A percentile compares a stretch with the other conserved stretches of the same genome.
Evolutionary conservation across 2,888 invertebrate genomes (phyloP).

Genomic region (Leptarthrus brevirostris): DNA sequence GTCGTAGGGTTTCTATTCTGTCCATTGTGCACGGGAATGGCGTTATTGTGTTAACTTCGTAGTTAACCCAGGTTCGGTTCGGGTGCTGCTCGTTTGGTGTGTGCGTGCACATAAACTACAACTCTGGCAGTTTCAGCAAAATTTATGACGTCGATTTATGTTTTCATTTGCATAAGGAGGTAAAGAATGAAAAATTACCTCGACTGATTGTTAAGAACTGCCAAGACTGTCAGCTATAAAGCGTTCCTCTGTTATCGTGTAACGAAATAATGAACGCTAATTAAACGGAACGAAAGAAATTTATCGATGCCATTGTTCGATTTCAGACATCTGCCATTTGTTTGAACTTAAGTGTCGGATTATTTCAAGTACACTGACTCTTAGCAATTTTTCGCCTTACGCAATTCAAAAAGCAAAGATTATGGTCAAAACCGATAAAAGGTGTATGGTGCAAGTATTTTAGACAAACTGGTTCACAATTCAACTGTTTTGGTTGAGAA

Average conservation of each 20-base stretch:
- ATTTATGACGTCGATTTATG: slow-evolving; percentile 51
- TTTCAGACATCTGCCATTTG: slow-evolving; percentile 45
- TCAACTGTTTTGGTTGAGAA: too few species aligned
- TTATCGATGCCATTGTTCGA: slow-evolving; percentile 46
- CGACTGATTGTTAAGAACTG: slow-evolving; percentile 49
- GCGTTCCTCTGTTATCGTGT: slow-evolving; percentile 27
- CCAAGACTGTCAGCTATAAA: slow-evolving; percentile 42
- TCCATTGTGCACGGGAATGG: slow-evolving; percentile 2
- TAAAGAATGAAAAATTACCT: slow-evolving; percentile 49
- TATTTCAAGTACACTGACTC: not conserved
- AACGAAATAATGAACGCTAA: slow-evolving; percentile 51
- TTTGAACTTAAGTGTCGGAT: slow-evolving; percentile 28
- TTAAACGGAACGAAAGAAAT: slow-evolving; percentile 50
- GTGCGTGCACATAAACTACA: slow-evolving; percentile 28
- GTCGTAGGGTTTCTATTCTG: not conserved
- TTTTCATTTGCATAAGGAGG: slow-evolving; percentile 51
- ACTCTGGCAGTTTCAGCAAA: slow-evolving; percentile 20
- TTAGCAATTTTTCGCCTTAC: too few species aligned
- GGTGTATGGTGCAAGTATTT: too few species aligned
- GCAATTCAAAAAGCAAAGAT: too few species aligned
- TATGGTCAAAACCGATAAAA: too few species aligned
- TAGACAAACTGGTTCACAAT: too few species aligned
- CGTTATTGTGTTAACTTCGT: slow-evolving; percentile 9
- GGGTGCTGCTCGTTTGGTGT: not conserved
- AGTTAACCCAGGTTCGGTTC: not conserved